Evolutionary conservation across 2,113 vertebrate genomes (phyloP).

Genomic region (Aix galericulata): DNA sequence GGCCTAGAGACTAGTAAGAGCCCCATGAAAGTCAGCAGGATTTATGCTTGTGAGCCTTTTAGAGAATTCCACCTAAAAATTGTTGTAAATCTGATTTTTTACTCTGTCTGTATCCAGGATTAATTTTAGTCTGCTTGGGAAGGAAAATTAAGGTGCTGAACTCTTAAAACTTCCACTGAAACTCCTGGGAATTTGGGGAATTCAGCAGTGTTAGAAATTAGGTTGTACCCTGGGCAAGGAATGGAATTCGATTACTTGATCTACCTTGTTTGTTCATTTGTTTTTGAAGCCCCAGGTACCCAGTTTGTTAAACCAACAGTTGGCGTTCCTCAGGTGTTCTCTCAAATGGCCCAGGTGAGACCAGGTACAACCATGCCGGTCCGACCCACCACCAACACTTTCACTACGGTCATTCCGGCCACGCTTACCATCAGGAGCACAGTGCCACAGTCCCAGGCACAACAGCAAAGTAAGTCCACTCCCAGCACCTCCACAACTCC

Average conservation of each 20-base stretch:
- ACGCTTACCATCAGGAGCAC: constrained; percentile 88
- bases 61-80: not conserved
- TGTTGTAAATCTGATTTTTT: not conserved
- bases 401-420: constrained; percentile 87
- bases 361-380: constrained; percentile 73
- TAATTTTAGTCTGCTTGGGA: not conserved
- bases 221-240: not conserved
- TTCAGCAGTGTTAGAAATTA: not conserved
- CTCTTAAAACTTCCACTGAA: not conserved
- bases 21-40: not conserved
- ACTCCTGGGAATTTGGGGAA: not conserved
- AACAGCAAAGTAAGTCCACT: constrained; percentile 77
- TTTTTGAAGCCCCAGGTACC: constrained; percentile 79
- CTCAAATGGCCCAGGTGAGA: constrained; percentile 82
- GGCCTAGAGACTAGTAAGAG: not conserved
- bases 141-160: not conserved
- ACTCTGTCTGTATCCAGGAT: not conserved
- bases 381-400: constrained; percentile 79
- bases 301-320: constrained; percentile 87
- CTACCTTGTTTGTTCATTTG: not conserved
- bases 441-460: constrained; percentile 74
- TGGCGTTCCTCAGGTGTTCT: constrained; percentile 85
- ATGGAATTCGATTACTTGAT: not conserved
- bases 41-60: not conserved
- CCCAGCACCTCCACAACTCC: constrained; percentile 75